Conservation (phyloP, 2,113 vertebrate genomes). For the Aviceda subcristata region DNA sequence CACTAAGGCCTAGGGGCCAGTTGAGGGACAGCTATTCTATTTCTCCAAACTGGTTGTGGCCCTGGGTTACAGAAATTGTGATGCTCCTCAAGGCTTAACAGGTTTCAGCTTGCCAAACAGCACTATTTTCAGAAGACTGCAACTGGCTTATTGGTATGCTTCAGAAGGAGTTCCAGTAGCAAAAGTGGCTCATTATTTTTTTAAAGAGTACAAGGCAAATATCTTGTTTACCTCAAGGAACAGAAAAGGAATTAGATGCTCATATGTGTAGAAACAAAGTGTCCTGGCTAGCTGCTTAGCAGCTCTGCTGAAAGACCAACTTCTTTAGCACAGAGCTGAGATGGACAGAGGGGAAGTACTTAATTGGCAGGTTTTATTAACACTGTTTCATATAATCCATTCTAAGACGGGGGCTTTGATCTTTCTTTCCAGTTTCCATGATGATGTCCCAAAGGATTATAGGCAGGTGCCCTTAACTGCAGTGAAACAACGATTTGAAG, state of each 20-base stretch:
- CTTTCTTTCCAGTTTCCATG: slow-evolving; percentile 81
- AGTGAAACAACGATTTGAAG: slow-evolving; percentile 94
- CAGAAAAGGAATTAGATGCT: not conserved
- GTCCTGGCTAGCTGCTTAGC: not conserved
- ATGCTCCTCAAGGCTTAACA: not conserved
- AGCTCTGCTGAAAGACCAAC: not conserved
- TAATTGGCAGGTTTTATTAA: not conserved
- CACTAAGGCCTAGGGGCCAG: not conserved
- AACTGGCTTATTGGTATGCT: not conserved
- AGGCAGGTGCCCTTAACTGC: slow-evolving; percentile 91
- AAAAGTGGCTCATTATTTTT: not conserved
- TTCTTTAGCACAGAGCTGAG: not conserved
- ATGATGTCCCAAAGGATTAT: slow-evolving; percentile 91
- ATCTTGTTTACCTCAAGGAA: not conserved
- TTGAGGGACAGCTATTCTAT: not conserved
- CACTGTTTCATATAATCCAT: not conserved
- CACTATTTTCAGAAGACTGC: not conserved
- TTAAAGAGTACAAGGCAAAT: not conserved
- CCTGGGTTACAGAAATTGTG: not conserved
- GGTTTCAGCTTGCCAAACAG: not conserved
- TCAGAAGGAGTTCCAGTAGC: not conserved
- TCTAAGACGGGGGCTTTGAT: not conserved
- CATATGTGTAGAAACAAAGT: not conserved
- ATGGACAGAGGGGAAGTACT: not conserved
- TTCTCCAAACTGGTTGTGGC: not conserved